phyloP scores from a whole-genome alignment of 2,797 vertebrate genomes.

The Helarctos malayanus region DNA sequence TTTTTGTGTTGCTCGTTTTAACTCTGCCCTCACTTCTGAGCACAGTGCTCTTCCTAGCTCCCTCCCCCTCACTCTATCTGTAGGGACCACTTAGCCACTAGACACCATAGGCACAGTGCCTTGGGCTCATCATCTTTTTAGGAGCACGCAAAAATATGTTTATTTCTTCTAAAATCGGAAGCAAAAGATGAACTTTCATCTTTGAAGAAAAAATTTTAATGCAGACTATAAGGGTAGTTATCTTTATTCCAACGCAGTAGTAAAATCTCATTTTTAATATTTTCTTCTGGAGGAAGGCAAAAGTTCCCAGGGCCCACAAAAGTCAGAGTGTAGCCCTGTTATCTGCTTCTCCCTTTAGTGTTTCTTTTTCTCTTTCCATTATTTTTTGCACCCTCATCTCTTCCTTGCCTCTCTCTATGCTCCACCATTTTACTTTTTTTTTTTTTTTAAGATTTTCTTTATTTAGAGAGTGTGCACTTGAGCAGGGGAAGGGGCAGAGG shows the following conservation, averaged over 20 bases:
- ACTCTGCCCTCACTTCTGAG: neutral
- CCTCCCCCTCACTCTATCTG: neutral
- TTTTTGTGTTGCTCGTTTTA: neutral
- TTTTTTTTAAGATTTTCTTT: neutral
- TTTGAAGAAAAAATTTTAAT: slow-evolving; percentile 45
- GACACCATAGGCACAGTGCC: neutral
- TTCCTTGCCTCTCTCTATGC: neutral
- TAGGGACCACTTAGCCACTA: neutral
- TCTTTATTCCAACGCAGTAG: neutral
- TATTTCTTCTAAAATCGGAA: slow-evolving; percentile 32
- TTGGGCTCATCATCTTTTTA: neutral
- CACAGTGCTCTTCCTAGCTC: neutral
- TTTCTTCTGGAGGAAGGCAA: neutral
- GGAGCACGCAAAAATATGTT: neutral
- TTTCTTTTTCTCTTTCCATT: neutral
- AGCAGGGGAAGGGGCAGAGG: neutral
- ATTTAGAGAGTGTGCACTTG: neutral
- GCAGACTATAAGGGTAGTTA: neutral
- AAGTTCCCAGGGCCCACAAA: neutral
- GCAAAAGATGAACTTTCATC: neutral
- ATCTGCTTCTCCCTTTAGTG: too few relatives aligned
- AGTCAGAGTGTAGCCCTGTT: neutral
- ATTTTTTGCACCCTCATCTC: neutral
- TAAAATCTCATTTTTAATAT: slow-evolving; percentile 35
- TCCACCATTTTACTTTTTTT: neutral